Evolutionary conservation across 2,888 invertebrate species (phyloP), one percentile per base, ranked within the genome.

Genomic region (Cheilosia pagana): DNA sequence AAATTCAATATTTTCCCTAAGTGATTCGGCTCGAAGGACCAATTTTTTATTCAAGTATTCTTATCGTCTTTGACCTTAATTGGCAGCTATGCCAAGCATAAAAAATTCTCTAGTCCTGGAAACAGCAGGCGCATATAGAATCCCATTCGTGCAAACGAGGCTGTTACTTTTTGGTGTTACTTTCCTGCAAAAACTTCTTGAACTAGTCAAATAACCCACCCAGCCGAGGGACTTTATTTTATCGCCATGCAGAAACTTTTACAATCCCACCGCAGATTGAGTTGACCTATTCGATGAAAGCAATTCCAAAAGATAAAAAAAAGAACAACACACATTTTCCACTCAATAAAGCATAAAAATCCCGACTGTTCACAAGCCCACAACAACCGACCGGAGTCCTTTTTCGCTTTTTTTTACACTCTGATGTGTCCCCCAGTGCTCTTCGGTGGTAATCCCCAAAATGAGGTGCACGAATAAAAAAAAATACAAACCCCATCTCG

Each of bases 401-500:
- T 81, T 81, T 43, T 67, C 0, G 2, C 0, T 10, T 50, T 19
- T 21, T 21, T 43, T 53, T 53, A 25, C 55, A 57, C 43, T 68
- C 31, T 28, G 63, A 63, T 70, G 53, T 77, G 68, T 74, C 79
- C 65, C 65, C 25, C 62, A 76, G 50, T 81, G 76, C 81, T 81
- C 70, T 74, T 76, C 76, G 79, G 79, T 85, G 83, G 81, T 85
- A 79, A 85, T 85, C 79, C 79, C 50, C 79, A 70, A 76, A 85
- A 85, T 85, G 81, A 85, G 85, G 85, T 85, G 81, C 70, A 70
- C 52, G 59, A 55, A n/a, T n/a, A 68, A 79, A 71, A 70, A 68
- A 67, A 53, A 48, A 35, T n/a, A 41, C 23, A 10, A 23, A 50
- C 31, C 41, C 79, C n/a, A 52, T 77, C 53, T 45, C 48, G 76